Conservation (phyloP, 2,113 vertebrate species). For the Triplophysa rosa region DNA sequence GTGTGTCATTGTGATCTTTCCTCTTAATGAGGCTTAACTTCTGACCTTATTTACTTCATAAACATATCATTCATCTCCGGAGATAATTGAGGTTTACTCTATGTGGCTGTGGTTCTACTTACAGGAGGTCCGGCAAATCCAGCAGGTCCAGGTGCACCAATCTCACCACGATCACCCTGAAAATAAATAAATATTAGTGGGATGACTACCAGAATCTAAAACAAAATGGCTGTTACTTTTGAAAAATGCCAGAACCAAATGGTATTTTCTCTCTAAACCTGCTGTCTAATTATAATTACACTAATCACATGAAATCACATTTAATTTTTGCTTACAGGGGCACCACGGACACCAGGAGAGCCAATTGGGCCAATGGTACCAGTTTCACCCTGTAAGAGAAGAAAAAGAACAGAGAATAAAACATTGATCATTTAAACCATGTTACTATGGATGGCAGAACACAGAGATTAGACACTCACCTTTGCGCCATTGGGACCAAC, state of each 20-base stretch:
- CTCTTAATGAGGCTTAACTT: no score
- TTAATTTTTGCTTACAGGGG: conserved; percentile 81
- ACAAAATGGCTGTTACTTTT: not conserved
- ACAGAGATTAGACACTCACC: conserved; percentile 70
- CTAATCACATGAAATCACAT: not conserved
- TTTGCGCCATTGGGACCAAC: conserved; percentile 91
- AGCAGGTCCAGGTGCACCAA: conserved; percentile 91
- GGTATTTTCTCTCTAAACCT: not conserved
- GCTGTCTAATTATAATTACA: not conserved
- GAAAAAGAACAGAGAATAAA: conserved; percentile 12
- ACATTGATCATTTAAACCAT: not conserved
- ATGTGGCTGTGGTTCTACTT: conserved; percentile 67
- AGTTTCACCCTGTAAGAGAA: conserved; percentile 82
- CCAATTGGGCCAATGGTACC: conserved; percentile 83
- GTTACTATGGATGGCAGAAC: not conserved
- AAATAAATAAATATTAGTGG: conserved; percentile 16
- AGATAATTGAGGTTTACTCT: not conserved
- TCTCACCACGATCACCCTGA: conserved; percentile 94
- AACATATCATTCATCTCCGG: not conserved
- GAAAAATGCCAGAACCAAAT: not conserved
- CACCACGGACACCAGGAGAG: conserved; percentile 84
- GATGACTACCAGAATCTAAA: not conserved
- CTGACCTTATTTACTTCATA: no score
- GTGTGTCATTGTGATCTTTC: no score
- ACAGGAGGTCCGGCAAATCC: conserved; percentile 98